Evolutionary conservation across 2,888 invertebrate species (phyloP), one percentile per base, ranked within the genome.

Genomic region (Rotaria magnacalcarata): DNA sequence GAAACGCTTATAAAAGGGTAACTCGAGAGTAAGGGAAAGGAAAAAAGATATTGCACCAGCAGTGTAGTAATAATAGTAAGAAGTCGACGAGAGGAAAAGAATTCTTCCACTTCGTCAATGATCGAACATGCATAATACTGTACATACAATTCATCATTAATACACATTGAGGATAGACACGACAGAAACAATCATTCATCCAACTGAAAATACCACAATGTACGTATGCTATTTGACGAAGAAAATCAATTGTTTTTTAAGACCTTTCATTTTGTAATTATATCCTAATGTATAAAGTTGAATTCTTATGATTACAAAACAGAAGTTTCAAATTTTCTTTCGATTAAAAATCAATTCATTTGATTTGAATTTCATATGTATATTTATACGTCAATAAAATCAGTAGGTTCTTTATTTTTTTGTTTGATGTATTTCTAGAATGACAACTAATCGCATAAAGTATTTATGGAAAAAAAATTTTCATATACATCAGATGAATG

Each of bases 61-160:
- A 67, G 34, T 14, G n/a, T 27, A 60, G 27, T 60, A 60, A 24
- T 34, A 6, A 67, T 60, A 60, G 7, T 34, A 6, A 67, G 67
- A 4, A 34, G 24, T 24, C 34, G 67, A 67, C 16, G 34, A 34
- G 54, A 54, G 10, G 54, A 19, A 41, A 67, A 67, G 27, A 67
- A 67, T 67, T 67, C 67, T 67, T 34, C 67, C 67, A 67, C 34
- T 67, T 41, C 67, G 67, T 67, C 67, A 34, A 67, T 34, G 34
- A 34, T 67, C 67, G 67, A 67, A 41, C 67, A 67, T 34, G 16
- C 67, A 67, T 27, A 34, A 67, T 67, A 67, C 41, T 34, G 19
- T 41, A 67, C 67, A 67, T 67, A 67, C 34, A 67, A 67, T 67
- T 67, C 34, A 67, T 67, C 67, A 67, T 67, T 67, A 67, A 67